Conservation (phyloP, 2,797 vertebrate genomes). For the Enteromius unitaeniatus region DNA sequence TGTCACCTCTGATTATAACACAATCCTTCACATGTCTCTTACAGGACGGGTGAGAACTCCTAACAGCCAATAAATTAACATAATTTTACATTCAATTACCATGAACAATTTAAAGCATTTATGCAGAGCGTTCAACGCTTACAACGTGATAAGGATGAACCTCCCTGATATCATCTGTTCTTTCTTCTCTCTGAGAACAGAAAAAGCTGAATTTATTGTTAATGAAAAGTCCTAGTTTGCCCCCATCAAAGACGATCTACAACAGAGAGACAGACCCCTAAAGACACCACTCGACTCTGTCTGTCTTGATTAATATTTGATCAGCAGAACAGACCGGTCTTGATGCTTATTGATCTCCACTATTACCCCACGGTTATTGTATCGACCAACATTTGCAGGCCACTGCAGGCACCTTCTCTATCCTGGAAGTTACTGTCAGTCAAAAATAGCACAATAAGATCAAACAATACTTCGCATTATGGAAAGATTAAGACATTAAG, state of each 20-base stretch:
- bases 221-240: conserved; percentile 23
- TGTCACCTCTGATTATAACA: conserved; percentile 44
- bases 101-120: conserved; percentile 56
- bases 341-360: conserved; percentile 85
- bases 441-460: conserved; percentile 13
- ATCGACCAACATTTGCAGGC: conserved; percentile 72
- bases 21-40: conserved; percentile 36
- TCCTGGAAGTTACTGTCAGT: conserved; percentile 37
- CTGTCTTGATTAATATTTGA: conserved; percentile 83
- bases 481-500: not conserved
- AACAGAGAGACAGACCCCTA: conserved; percentile 8
- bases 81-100: conserved; percentile 65
- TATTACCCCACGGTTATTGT: conserved; percentile 79
- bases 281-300: conserved; percentile 29
- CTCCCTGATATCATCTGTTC: not conserved
- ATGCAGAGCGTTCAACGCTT: not conserved
- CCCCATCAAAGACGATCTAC: not conserved
- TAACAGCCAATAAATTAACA: conserved; percentile 69
- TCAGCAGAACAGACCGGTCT: conserved; percentile 72
- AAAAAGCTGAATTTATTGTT: conserved; percentile 2
- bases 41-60: conserved; percentile 49
- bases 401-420: conserved; percentile 25
- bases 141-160: not conserved
- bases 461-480: not conserved
- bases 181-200: not conserved